phyloP scores from a whole-genome alignment of 1,140 invertebrate genomes.

The Drosophila nebulosa region DNA sequence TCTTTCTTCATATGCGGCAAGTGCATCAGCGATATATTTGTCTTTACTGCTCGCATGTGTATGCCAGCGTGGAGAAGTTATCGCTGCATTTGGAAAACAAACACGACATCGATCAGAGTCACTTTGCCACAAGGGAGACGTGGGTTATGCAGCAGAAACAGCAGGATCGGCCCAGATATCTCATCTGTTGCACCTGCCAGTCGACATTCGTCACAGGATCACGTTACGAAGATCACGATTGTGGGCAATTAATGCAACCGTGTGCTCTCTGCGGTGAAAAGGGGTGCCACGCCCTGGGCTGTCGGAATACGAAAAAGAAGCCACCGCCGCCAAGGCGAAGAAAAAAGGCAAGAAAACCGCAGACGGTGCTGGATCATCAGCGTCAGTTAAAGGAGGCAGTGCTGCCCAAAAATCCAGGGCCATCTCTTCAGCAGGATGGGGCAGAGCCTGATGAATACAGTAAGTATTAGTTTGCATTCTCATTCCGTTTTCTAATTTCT shows the following conservation, averaged over 20 bases:
- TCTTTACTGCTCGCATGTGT: constrained; percentile 89
- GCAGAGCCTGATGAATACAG: constrained; percentile 23
- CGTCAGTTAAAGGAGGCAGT: not conserved
- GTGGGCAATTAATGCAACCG: constrained; percentile 80
- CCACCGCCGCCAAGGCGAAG: not conserved
- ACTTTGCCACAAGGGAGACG: constrained; percentile 81
- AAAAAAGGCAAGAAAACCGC: constrained; percentile 10
- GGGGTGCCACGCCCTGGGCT: constrained; percentile 56
- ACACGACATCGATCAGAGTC: constrained; percentile 87
- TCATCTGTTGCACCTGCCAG: constrained; percentile 90
- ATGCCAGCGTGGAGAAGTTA: constrained; percentile 88
- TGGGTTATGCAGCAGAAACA: constrained; percentile 83
- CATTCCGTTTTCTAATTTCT: not conserved
- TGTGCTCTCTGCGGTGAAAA: constrained; percentile 62
- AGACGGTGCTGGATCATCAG: not conserved
- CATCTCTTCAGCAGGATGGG: constrained; percentile 4
- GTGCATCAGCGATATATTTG: constrained; percentile 89
- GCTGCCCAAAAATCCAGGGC: not conserved
- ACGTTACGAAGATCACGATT: constrained; percentile 87
- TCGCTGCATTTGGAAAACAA: constrained; percentile 88
- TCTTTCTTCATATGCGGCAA: constrained; percentile 90
- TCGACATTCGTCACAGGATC: constrained; percentile 87
- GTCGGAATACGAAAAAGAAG: constrained; percentile 49
- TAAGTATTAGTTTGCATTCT: constrained; percentile 1
- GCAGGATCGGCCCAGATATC: constrained; percentile 83